Percentiles rank a stretch among this genome's conserved stretches.
Conservation (phyloP, 2,797 vertebrate species). For the Rhabdophis nuchalis region DNA sequence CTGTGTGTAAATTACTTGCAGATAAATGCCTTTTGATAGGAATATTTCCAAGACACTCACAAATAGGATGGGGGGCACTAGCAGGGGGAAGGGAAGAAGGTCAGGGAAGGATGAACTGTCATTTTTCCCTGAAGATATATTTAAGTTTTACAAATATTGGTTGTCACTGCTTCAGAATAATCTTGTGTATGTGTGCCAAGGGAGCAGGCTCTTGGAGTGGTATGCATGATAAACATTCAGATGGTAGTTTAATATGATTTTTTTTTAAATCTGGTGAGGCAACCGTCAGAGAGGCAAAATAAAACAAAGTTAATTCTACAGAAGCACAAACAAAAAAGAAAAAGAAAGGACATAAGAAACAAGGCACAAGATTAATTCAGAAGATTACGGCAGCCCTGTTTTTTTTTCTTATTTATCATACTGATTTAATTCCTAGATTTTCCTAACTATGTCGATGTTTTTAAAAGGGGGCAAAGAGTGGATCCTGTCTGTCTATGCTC, state of each 20-base stretch:
- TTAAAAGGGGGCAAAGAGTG: not conserved
- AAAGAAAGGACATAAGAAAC: not conserved
- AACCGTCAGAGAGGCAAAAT: conserved; percentile 10
- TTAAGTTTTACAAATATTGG: conserved; percentile 25
- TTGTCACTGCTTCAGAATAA: conserved; percentile 20
- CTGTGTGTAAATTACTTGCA: not conserved
- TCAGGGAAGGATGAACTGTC: not conserved
- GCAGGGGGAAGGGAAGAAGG: not conserved
- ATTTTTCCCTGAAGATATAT: not conserved
- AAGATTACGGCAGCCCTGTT: conserved; percentile 22
- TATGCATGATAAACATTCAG: conserved; percentile 2
- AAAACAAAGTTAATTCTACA: conserved; percentile 51
- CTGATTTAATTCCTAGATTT: conserved; percentile 40
- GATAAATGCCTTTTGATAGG: not conserved
- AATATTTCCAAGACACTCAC: conserved; percentile 11
- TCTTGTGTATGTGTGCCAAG: not conserved
- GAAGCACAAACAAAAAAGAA: conserved; percentile 27
- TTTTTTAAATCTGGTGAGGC: not conserved
- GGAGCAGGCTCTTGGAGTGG: not conserved
- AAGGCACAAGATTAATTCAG: conserved; percentile 1
- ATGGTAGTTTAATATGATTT: conserved; percentile 29
- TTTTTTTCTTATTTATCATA: conserved; percentile 37
- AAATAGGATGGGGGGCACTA: conserved; percentile 23
- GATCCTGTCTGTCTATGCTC: not conserved
- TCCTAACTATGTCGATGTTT: conserved; percentile 31